Conservation (phyloP, 2,888 invertebrate species). For the Colostygia pectinataria region DNA sequence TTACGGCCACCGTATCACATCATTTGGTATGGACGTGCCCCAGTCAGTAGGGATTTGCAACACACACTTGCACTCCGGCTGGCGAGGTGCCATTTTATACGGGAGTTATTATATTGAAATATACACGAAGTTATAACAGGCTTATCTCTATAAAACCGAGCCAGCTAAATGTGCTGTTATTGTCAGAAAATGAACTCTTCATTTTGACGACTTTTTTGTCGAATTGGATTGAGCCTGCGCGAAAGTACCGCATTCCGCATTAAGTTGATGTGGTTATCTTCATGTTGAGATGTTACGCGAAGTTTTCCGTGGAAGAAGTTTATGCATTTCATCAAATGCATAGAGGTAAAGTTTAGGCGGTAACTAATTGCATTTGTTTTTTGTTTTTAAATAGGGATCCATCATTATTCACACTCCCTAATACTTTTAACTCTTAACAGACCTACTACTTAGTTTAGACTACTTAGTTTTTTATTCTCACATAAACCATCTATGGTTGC, state of each 20-base stretch:
- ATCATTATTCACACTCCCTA: no score
- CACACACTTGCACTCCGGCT: constrained; percentile 32
- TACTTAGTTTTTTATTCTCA: no score
- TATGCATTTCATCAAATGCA: no score
- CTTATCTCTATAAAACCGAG: constrained; percentile 36
- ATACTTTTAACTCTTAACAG: no score
- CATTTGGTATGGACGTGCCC: constrained; percentile 22
- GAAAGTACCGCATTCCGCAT: constrained; percentile 10
- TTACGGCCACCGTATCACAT: constrained; percentile 19
- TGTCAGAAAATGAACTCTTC: constrained; percentile 27
- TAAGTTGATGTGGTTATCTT: constrained; percentile 7
- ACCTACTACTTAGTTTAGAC: no score
- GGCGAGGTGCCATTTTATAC: constrained; percentile 37
- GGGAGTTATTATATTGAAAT: constrained; percentile 39
- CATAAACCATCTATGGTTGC: no score
- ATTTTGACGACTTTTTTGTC: constrained; percentile 27
- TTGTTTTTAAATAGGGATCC: no score
- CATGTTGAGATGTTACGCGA: no score
- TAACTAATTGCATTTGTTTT: no score
- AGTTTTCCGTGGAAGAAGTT: no score
- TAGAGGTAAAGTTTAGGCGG: no score
- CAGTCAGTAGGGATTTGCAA: constrained; percentile 26
- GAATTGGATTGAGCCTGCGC: constrained; percentile 15
- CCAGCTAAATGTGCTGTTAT: constrained; percentile 35
- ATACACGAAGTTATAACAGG: constrained; percentile 36